phyloP scores from a whole-genome alignment of 2,113 vertebrate species.

The Pontoporia blainvillei region DNA sequence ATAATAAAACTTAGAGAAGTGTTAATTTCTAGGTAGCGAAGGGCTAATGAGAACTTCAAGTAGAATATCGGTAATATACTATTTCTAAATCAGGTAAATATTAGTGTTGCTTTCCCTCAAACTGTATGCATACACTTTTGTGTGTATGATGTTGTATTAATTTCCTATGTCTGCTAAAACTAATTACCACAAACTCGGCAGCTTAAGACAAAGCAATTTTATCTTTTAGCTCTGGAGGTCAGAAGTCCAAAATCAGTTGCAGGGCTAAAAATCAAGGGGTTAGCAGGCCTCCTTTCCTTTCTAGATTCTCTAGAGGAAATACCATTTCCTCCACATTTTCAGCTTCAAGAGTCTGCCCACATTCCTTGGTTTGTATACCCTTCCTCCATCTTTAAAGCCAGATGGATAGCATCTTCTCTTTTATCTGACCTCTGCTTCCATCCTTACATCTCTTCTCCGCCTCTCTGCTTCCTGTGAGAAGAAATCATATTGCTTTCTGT shows the following conservation, averaged over 20 bases:
- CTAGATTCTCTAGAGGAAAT: not conserved
- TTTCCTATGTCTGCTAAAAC: not conserved
- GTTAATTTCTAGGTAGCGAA: not conserved
- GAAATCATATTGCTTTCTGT: not conserved
- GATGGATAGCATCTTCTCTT: too few species aligned
- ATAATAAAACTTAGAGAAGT: not conserved
- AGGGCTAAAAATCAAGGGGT: not conserved
- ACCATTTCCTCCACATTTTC: not conserved
- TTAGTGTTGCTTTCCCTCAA: not conserved
- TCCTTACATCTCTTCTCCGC: not conserved
- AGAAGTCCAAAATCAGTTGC: not conserved
- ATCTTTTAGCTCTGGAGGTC: not conserved
- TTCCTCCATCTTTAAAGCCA: not conserved
- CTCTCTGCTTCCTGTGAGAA: not conserved
- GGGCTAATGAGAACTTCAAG: not conserved
- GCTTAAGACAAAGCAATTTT: not conserved
- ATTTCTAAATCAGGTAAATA: not conserved
- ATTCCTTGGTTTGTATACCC: not conserved
- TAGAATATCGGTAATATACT: not conserved
- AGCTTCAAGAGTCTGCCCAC: not conserved
- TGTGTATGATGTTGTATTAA: not conserved
- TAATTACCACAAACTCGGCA: not conserved
- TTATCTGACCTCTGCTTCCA: not conserved
- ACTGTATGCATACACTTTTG: not conserved
- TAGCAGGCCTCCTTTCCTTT: not conserved